Base-by-base conservation (phyloP, 1,140 invertebrate genomes). In the Cotesia chilonis region DNA sequence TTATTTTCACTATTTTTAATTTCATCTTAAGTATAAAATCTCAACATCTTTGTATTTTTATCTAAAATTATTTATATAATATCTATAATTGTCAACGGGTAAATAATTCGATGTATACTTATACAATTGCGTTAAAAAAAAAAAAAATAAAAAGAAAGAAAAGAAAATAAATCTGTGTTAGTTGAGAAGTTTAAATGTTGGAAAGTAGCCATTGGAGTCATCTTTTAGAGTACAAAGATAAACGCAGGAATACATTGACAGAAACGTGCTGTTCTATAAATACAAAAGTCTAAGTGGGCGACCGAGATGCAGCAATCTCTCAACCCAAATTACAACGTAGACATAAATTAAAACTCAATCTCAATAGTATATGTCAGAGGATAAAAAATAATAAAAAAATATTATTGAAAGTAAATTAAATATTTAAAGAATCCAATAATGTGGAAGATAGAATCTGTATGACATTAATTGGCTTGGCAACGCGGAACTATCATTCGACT, bases 271-370 rank as follows among this genome's bases (percentile, higher is more conserved):
- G 69, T 68, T 57, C 67, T 76, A 76, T 68, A 76, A 74, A 76
- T 76, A 74, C 69, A 41, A 68, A 66, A 47, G 52, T 76, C 70
- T 41, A 76, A 76, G 75, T 76, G 72, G 72, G 72, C 75, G 75
- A 76, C 72, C 72, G 69, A 71, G 68, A 74, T 72, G 69, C 72
- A 71, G 72, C 63, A 70, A 70, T 64, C 54, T 65, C 66, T 73
- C 67, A 63, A 57, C 68, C 72, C 57, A 75, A 76, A 76, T 68
- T 76, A 70, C 69, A 76, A 73, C 72, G 73, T 67, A 66, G 68
- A 63, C 75, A 71, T 73, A 69, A 67, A 74, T 76, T 74, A 70
- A 61, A 64, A 17, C 51, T 28, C 7, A n/a, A 20, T 4, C 36
- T 35, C n/a, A 37, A 54, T 4, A 35, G 70, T 68, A 59, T 12